Base-by-base conservation (phyloP, 92 coral and sea anemone species). In the Parazoanthus atlanticus region DNA sequence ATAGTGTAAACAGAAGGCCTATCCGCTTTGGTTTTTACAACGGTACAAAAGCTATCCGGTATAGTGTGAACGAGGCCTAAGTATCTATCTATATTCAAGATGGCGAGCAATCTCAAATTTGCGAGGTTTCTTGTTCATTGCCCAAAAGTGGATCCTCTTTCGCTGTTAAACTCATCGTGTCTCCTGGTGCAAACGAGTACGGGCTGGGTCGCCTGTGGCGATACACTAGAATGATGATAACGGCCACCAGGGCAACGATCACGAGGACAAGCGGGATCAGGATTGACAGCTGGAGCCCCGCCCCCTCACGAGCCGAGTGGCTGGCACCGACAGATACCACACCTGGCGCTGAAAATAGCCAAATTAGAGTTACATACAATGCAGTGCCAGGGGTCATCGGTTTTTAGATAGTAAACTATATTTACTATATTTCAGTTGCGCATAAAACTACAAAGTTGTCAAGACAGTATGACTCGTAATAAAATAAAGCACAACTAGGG, bases 211-310 rank as follows among this genome's bases (percentile, higher is more conserved):
- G 75, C 25, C 86, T 82, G n/a, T 65, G 56, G 32, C 86, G 76
- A 65, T 82, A 81, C 25, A 49, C 86, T 5, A 7, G 56, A 41
- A 82, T 23, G 25, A 66, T 4, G 52, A 82, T 65, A 36, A 82
- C 76, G 3, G 76, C 76, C 86, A 82, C 75, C 28, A 82, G 76
- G 3, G 32, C n/a, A 47, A 82, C 6, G 43, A 82, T 65, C 32
- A 82, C 76, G 2, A 82, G 74, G 31, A 82, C 56, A 25, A 82
- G 86, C 3, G 86, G 86, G 13, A 82, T 82, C 49, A 82, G 11
- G 34, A 82, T 66, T 82, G 86, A 82, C 25, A 80, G 85, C 85
- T 80, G 32, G 49, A 58, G 69, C 47, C 69, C 83, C 32, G 65
- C 66, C 33, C 67, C 67, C 38, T 49, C 58, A 34, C 86, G 75